Base-by-base conservation (phyloP, 2,113 vertebrate genomes). In the Toxostoma redivivum region DNA sequence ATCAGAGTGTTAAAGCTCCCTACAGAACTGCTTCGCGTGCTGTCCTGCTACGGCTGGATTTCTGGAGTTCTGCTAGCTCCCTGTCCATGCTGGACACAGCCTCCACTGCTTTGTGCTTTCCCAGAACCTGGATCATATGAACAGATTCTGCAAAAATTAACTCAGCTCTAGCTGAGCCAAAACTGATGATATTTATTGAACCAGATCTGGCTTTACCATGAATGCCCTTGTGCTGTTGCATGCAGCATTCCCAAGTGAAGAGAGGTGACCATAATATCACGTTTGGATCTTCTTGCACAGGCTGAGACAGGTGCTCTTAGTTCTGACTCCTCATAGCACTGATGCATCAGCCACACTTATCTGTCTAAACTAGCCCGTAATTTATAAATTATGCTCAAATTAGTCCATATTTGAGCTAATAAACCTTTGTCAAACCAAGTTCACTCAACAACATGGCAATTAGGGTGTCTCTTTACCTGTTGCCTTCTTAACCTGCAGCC, bases 81-180 rank as follows among this genome's bases (percentile, higher is more conserved):
- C 0, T 71, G 40, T 35, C 8, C 0, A 0, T 23, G 24, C 8
- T 86, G 67, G 53, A 16, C 3, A 7, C 33, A 40, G 23, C 2
- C 23, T 13, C 25, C 35, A 11, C n/a, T 80, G 47, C 67, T 67
- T 57, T 33, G 9, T 62, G 23, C 33, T 69, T 53, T 48, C 17
- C 45, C 27, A 65, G 35, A 70, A 28, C 4, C 35, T n/a, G n/a
- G 15, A 31, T 62, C 3, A 2, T 25, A 16, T 12, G 14, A 62
- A n/a, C 8, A 25, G 27, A 16, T 15, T 33, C 14, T 70, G n/a
- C 30, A 37, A 21, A 18, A 53, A n/a, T 16, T 28, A 25, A 10
- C 17, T 21, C 20, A n/a, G 23, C 50, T 28, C 19, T 22, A 31
- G 38, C 30, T 31, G 24, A 81, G n/a, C 42, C 40, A 57, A 57